These are phyloP conservation scores for Stenolophus ochropezus DNA, from an alignment of 2,888 invertebrate genomes.

Conservation along the genomic window DNA sequence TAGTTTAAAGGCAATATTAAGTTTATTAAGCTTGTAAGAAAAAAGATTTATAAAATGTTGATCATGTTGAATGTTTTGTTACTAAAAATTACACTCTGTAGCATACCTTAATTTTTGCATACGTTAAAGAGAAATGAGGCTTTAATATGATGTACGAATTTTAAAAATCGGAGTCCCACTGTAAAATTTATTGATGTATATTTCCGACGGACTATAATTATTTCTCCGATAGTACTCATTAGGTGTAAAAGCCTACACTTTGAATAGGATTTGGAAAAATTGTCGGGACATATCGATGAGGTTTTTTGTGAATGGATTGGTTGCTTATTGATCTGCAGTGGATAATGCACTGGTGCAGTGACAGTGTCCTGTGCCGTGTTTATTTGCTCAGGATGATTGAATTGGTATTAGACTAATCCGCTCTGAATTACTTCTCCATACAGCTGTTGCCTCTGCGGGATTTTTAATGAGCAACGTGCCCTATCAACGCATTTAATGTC, in stretches of 20 bases:
- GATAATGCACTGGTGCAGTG: not conserved
- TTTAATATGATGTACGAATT: too few relatives aligned
- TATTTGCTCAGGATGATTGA: not conserved
- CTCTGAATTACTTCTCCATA: not conserved
- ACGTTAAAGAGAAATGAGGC: too few relatives aligned
- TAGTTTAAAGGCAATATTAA: too few relatives aligned
- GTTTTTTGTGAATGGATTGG: not conserved
- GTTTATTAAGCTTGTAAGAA: too few relatives aligned
- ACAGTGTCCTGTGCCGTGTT: not conserved
- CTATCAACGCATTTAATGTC: not conserved
- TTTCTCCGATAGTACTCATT: too few relatives aligned
- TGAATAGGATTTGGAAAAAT: not conserved
- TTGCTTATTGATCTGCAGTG: not conserved
- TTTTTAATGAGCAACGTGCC: not conserved
- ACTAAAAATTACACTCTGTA: too few relatives aligned
- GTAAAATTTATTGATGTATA: too few relatives aligned
- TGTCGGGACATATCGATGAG: not conserved
- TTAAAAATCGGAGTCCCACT: too few relatives aligned
- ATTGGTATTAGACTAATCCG: not conserved
- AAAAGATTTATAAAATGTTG: too few relatives aligned
- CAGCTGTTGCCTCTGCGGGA: not conserved
- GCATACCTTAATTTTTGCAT: too few relatives aligned
- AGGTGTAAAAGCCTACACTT: not conserved
- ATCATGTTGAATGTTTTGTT: too few relatives aligned
- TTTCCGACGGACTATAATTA: too few relatives aligned